Evolutionary conservation across 2,113 vertebrate genomes (phyloP).

Genomic region (Pseudopodoces humilis): DNA sequence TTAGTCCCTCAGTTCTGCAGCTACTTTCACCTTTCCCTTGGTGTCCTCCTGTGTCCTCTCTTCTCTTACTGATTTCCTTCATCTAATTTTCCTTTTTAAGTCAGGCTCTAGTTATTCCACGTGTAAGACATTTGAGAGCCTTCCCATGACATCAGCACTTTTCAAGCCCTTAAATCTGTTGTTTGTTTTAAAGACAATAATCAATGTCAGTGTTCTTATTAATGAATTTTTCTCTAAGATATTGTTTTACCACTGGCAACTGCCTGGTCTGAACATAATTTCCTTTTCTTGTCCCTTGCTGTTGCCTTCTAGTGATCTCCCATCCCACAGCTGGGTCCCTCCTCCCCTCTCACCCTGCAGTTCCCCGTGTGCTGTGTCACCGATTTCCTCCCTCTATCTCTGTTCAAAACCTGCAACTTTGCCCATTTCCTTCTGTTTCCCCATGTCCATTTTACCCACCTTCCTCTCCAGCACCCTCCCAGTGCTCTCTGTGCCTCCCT

Average conservation of each 20-base stretch:
- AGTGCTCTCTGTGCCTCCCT: neutral
- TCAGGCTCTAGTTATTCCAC: neutral
- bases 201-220: neutral
- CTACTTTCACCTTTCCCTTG: neutral
- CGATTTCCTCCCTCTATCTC: neutral
- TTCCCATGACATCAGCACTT: neutral
- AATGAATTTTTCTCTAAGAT: neutral
- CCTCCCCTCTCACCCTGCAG: neutral
- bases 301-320: neutral
- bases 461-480: neutral
- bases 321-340: neutral
- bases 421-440: neutral
- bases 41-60: neutral
- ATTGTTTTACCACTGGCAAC: neutral
- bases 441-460: neutral
- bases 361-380: neutral
- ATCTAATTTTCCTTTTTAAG: neutral
- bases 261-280: neutral
- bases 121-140: neutral
- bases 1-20: neutral
- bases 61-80: neutral
- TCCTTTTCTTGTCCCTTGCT: neutral
- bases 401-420: neutral
- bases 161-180: neutral
- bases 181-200: neutral